A percentile compares a stretch with the other conserved stretches of the same genome.
These are phyloP conservation scores for Calephelis virginiensis DNA, from an alignment of 1,140 invertebrate genomes.

Conservation along the genomic window DNA sequence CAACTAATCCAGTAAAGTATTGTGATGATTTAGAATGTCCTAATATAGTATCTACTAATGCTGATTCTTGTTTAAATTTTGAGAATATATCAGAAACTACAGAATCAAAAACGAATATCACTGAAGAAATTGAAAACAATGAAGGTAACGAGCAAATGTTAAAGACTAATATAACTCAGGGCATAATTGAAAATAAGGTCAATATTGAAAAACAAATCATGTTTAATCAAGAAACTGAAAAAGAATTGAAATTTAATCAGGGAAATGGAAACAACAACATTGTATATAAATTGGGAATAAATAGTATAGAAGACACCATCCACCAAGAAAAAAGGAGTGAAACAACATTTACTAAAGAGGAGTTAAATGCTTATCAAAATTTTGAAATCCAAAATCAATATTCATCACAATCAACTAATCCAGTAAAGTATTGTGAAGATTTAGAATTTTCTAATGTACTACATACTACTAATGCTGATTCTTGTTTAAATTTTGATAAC, in stretches of 20 bases:
- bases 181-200: not conserved
- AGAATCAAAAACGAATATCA: too few species aligned
- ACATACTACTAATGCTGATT: too few species aligned
- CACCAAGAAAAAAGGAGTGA: constrained; percentile 34
- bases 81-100: too few species aligned
- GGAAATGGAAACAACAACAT: not conserved
- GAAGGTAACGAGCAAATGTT: not conserved
- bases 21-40: not conserved
- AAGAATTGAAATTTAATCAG: not conserved
- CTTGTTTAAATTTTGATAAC: too few species aligned
- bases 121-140: not conserved
- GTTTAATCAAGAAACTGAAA: not conserved
- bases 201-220: not conserved
- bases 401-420: not conserved
- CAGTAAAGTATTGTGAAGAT: not conserved
- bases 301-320: not conserved
- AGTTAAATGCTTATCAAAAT: constrained; percentile 11
- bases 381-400: constrained; percentile 6
- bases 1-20: not conserved
- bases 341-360: constrained; percentile 45
- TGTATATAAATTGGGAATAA: not conserved
- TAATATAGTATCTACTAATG: too few species aligned
- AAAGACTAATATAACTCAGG: not conserved
- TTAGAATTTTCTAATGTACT: not conserved
- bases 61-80: too few species aligned